Conservation (phyloP, 2,888 invertebrate genomes). For the Nemotelus nigrinus region DNA sequence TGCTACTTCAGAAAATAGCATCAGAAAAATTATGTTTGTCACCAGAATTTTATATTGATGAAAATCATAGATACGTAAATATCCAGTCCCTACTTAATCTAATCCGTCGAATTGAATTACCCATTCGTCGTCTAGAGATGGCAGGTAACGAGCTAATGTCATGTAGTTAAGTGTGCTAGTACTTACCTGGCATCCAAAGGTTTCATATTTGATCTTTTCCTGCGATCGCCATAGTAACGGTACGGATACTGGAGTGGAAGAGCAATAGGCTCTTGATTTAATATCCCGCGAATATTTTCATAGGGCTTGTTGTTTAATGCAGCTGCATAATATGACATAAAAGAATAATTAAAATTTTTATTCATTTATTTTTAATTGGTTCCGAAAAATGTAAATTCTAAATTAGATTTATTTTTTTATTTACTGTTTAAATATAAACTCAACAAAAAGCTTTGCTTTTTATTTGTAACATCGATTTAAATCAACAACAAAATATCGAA, state of each 20-base stretch:
- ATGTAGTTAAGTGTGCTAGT: not conserved
- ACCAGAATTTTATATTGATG: no score
- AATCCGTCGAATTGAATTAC: no score
- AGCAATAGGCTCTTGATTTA: constrained; percentile 62
- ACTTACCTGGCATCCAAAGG: constrained; percentile 61
- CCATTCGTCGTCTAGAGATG: no score
- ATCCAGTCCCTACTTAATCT: no score
- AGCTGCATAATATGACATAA: constrained; percentile 47
- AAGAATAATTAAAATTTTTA: not conserved
- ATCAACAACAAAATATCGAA: no score
- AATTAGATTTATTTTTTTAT: no score
- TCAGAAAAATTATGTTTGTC: no score
- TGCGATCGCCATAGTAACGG: constrained; percentile 60
- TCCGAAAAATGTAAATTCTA: not conserved
- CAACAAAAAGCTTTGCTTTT: not conserved
- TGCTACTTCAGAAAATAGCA: no score
- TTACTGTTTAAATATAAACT: no score
- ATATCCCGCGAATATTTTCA: constrained; percentile 62
- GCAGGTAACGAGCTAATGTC: not conserved
- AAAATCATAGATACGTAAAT: no score
- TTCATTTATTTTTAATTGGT: constrained; percentile 4
- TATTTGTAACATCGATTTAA: no score
- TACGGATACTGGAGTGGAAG: constrained; percentile 60
- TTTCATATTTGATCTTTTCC: constrained; percentile 62
- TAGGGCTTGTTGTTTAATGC: constrained; percentile 61